Conservation (phyloP, 2,797 vertebrate species). For the Cossypha polioptera region DNA sequence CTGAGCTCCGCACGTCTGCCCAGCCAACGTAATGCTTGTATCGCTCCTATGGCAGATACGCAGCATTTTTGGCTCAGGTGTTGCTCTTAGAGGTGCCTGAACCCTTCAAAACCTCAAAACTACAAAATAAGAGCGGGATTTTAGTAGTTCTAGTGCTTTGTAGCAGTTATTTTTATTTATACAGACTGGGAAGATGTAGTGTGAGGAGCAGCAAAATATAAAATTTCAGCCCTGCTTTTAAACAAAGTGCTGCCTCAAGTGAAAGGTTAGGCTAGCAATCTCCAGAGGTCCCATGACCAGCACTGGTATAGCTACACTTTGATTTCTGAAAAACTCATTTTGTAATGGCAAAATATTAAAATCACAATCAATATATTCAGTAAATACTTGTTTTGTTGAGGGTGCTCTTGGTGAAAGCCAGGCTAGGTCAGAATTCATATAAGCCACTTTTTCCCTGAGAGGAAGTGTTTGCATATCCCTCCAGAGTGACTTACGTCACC, state of each 20-base stretch:
- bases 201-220: background rate
- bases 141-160: background rate
- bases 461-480: background rate
- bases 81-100: rapidly evolving
- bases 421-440: background rate
- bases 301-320: background rate
- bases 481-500: background rate
- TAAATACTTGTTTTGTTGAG: background rate
- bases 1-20: background rate
- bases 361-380: background rate
- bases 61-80: background rate
- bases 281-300: background rate
- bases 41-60: rapidly evolving
- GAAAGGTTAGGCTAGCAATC: background rate
- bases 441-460: background rate
- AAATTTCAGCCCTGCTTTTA: background rate
- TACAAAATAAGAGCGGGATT: rapidly evolving
- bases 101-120: background rate
- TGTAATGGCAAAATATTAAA: background rate
- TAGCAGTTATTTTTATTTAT: background rate
- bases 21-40: rapidly evolving
- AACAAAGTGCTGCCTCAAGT: background rate
- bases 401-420: background rate
- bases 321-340: background rate
- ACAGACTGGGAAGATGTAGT: background rate